Conservation (phyloP, 2,888 invertebrate genomes). For the Drosophila neoperkinsi region DNA sequence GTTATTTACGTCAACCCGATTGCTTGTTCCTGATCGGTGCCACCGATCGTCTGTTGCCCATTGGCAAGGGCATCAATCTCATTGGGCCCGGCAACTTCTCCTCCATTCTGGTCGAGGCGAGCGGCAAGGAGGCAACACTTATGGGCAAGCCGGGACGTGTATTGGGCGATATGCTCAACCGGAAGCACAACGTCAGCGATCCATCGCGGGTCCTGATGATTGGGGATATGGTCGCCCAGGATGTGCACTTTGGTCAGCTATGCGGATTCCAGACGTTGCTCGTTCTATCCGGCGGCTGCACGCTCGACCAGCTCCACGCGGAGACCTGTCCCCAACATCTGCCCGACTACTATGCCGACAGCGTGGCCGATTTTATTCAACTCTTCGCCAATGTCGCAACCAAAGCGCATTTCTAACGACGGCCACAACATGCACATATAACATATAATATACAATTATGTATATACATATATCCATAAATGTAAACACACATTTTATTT, state of each 20-base stretch:
- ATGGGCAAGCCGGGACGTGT: conserved; percentile 86
- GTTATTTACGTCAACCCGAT: conserved; percentile 85
- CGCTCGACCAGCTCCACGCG: conserved; percentile 60
- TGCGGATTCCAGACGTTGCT: conserved; percentile 91
- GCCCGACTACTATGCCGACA: conserved; percentile 83
- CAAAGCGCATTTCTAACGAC: conserved; percentile 58
- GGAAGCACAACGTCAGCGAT: conserved; percentile 85
- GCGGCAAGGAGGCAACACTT: conserved; percentile 77
- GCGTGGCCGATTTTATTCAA: conserved; percentile 77
- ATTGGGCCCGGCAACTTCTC: conserved; percentile 85
- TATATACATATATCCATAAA: background rate
- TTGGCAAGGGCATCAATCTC: conserved; percentile 75
- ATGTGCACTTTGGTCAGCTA: conserved; percentile 90
- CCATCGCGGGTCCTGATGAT: conserved; percentile 91
- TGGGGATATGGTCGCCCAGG: conserved; percentile 94
- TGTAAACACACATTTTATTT: background rate
- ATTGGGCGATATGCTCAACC: conserved; percentile 78
- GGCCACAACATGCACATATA: background rate
- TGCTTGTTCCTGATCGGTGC: conserved; percentile 85
- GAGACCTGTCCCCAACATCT: conserved; percentile 56
- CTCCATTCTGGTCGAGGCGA: conserved; percentile 83
- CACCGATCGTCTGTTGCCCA: conserved; percentile 84
- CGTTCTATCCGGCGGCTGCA: conserved; percentile 87
- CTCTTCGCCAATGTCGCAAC: conserved; percentile 61
- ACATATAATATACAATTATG: background rate